These are phyloP conservation scores for Anthoptus insignis DNA, from an alignment of 2,888 invertebrate species.

Conservation along the genomic window DNA sequence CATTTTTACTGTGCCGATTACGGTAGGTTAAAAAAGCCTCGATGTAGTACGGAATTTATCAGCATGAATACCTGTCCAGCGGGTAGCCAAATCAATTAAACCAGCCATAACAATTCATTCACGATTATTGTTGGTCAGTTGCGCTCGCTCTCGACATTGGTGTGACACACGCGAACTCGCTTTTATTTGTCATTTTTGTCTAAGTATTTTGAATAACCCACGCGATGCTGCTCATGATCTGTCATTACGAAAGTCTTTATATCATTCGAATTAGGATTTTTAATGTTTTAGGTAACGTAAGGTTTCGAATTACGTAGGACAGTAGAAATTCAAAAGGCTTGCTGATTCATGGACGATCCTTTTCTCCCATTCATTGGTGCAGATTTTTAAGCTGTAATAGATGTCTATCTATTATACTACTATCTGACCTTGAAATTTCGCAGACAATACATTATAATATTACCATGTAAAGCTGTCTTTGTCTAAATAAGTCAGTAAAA, in stretches of 20 bases:
- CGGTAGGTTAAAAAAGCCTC: constrained; percentile 42
- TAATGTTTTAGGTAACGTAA: too few species aligned
- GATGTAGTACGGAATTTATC: constrained; percentile 50
- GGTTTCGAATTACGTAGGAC: too few species aligned
- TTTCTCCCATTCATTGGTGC: too few species aligned
- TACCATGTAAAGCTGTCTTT: too few species aligned
- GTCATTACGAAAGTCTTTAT: background rate
- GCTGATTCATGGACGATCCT: too few species aligned
- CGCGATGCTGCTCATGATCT: background rate
- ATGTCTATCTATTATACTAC: too few species aligned
- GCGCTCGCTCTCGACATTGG: constrained; percentile 63
- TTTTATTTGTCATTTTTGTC: constrained; percentile 43
- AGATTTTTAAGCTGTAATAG: too few species aligned
- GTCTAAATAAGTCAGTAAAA: too few species aligned
- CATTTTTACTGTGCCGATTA: too few species aligned
- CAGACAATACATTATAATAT: too few species aligned
- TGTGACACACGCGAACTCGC: constrained; percentile 65
- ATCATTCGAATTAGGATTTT: background rate
- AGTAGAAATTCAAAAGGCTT: too few species aligned
- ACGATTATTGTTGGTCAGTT: constrained; percentile 77
- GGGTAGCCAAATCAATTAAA: constrained; percentile 75
- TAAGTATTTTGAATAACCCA: constrained; percentile 26
- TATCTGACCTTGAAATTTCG: too few species aligned
- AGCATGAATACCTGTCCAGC: constrained; percentile 63
- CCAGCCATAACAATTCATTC: constrained; percentile 79